Conservation (phyloP, 2,888 invertebrate genomes). For the Drosophila pseudotakahashii region DNA sequence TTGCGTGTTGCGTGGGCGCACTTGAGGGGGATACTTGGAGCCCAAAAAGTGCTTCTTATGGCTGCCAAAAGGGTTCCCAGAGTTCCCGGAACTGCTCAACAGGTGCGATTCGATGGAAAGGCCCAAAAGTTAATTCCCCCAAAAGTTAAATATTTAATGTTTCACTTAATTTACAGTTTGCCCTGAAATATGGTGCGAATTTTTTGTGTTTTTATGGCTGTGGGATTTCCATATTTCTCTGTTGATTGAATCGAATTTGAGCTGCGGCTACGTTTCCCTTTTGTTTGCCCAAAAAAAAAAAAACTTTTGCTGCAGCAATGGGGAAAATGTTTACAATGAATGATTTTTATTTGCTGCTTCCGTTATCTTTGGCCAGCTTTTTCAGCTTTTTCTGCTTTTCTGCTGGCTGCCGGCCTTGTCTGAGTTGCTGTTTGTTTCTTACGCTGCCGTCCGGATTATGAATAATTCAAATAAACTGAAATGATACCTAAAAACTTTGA, state of each 20-base stretch:
- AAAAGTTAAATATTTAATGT: constrained; percentile 51
- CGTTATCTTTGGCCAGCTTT: constrained; percentile 67
- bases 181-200: constrained; percentile 5
- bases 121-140: constrained; percentile 8
- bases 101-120: neutral
- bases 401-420: constrained; percentile 33
- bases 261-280: constrained; percentile 40
- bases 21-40: constrained; percentile 11
- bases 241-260: constrained; percentile 68
- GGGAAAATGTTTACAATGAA: constrained; percentile 63
- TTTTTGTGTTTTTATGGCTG: neutral
- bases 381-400: constrained; percentile 23
- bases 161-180: constrained; percentile 45
- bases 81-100: constrained; percentile 4
- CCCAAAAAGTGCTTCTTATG: too few species aligned
- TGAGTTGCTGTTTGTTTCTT: constrained; percentile 55
- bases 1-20: constrained; percentile 52
- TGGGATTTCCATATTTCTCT: constrained; percentile 41
- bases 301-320: constrained; percentile 38
- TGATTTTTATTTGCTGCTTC: constrained; percentile 66
- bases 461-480: constrained; percentile 79
- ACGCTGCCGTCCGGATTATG: constrained; percentile 67
- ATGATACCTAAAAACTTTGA: constrained; percentile 80
- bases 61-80: neutral
- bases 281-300: constrained; percentile 24